These are phyloP conservation scores for Tubulanus polymorphus DNA, from an alignment of 2,888 invertebrate species.

Conservation along the genomic window DNA sequence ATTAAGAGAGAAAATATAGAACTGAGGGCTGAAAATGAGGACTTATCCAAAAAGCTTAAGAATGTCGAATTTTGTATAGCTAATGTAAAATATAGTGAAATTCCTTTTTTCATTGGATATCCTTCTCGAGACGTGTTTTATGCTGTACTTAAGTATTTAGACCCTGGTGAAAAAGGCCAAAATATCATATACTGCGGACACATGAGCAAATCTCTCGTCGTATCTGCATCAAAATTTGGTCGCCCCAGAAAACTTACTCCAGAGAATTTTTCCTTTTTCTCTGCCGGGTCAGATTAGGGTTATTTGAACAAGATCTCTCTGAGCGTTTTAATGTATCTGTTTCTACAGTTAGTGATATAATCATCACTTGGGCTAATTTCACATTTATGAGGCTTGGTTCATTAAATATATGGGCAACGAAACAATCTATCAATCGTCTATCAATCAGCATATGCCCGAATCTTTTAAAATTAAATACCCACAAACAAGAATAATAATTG, in stretches of 20 bases:
- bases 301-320: constrained; percentile 13
- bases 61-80: neutral
- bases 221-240: neutral
- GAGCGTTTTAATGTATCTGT: constrained; percentile 8
- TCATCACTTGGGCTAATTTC: constrained; percentile 13
- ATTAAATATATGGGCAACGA: constrained; percentile 13
- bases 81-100: neutral
- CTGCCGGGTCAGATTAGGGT: constrained; percentile 13
- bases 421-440: no score
- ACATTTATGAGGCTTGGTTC: constrained; percentile 6
- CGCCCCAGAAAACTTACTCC: neutral
- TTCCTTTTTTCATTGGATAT: neutral
- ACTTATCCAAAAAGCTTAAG: no score
- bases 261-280: constrained; percentile 16
- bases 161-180: neutral
- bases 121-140: neutral
- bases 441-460: constrained; percentile 10
- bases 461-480: constrained; percentile 15
- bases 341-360: constrained; percentile 8
- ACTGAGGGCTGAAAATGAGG: no score
- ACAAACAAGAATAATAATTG: constrained; percentile 13
- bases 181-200: neutral
- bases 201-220: neutral
- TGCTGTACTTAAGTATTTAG: neutral
- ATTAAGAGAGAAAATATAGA: no score